Base-by-base conservation (phyloP, 2,113 vertebrate species). In the Sapayoa aenigma region DNA sequence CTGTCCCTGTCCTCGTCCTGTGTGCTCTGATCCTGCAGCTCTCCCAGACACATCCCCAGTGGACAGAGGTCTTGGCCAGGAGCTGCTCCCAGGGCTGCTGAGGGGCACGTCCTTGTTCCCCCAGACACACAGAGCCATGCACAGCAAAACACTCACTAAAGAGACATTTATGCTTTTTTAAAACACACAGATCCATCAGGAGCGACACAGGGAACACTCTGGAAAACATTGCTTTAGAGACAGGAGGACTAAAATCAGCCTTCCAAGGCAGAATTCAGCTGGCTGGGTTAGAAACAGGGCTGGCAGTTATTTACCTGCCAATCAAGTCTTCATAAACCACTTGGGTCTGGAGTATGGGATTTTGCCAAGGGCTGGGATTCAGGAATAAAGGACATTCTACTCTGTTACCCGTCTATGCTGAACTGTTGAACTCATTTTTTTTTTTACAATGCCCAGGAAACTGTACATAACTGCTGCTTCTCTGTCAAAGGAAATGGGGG, bases 101-200 rank as follows among this genome's bases (percentile, higher is more conserved):
- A 41, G 17, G 47, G 14, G 21, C 1, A 6, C 1, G 6, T 9
- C 35, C 35, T 1, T 0, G 8, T 58, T 62, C 19, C 46, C n/a
- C 30, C 0, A 30, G 41, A 8, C 52, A 23, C 6, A 7, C 35
- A 41, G 68, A 53, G 39, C 71, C 62, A 5, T 0, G 4, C 24
- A 39, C 73, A 49, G 75, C 56, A 63, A 42, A 88, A 88, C 56
- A 88, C 55, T 46, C 41, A 55, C 23, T 30, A 31, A 83, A 83
- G 13, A 56, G 39, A 52, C 15, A 25, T 59, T 76, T 27, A 23
- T 30, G 33, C 47, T 49, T 14, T 12, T n/a, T 28, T n/a, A 27
- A 19, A 83, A 49, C 5, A 3, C 2, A 0, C 13, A n/a, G 53
- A 55, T 42, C 53, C 72, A 23, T 17, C 12, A 47, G 80, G n/a